phyloP scores from a whole-genome alignment of 2,888 invertebrate genomes.

The Cacoxenus indagator region DNA sequence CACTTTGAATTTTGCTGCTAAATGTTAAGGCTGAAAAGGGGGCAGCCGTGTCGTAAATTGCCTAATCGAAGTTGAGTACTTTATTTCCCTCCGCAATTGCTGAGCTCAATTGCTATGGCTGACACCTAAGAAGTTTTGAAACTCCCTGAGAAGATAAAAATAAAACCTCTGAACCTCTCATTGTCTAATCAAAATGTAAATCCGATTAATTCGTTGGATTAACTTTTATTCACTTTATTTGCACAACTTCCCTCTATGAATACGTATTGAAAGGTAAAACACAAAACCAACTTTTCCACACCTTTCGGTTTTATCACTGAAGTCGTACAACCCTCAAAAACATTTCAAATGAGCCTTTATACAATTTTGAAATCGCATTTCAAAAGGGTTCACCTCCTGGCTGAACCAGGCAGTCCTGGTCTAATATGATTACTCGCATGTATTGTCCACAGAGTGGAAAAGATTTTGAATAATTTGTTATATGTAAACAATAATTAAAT shows the following conservation, averaged over 20 bases:
- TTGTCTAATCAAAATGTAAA: background rate
- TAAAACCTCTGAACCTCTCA: conserved; percentile 27
- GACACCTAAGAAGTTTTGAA: too few relatives aligned
- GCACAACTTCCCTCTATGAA: too few relatives aligned
- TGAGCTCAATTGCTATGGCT: too few relatives aligned
- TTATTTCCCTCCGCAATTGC: too few relatives aligned
- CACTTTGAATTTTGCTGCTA: conserved; percentile 37
- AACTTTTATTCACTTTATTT: background rate
- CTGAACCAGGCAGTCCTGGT: background rate
- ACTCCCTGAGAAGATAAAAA: conserved; percentile 44
- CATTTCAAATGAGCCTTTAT: conserved; percentile 21
- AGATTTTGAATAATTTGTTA: conserved; percentile 35
- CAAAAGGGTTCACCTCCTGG: conserved; percentile 9
- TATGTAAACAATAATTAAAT: conserved; percentile 67
- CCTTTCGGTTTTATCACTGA: background rate
- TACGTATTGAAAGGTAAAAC: background rate
- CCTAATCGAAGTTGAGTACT: too few relatives aligned
- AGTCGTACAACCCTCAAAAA: background rate
- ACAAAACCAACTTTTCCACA: background rate
- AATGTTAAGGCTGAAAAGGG: background rate
- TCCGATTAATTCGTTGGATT: background rate
- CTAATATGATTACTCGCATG: conserved; percentile 46
- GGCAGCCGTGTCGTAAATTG: too few relatives aligned
- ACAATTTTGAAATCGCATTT: conserved; percentile 46
- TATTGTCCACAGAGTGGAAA: background rate